phyloP scores from a whole-genome alignment of 2,888 invertebrate genomes.

The Conomelus anceps region DNA sequence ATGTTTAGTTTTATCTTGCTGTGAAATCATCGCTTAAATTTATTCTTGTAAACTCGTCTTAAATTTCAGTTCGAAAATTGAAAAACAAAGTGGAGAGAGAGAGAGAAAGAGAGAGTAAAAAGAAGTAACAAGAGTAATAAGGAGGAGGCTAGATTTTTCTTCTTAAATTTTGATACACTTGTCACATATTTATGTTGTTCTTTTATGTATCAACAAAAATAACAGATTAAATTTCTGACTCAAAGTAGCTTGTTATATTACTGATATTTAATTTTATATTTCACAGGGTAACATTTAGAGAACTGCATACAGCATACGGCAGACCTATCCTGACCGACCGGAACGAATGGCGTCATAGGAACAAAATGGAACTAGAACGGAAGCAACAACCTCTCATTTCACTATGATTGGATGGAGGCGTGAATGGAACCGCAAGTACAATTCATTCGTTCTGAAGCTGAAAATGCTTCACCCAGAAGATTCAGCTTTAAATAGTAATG shows the following conservation, averaged over 20 bases:
- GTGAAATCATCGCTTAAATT: too few species aligned
- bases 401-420: not conserved
- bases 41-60: too few species aligned
- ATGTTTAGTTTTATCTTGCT: too few species aligned
- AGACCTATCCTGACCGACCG: slow-evolving; percentile 59
- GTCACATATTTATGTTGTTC: not conserved
- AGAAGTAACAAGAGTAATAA: too few species aligned
- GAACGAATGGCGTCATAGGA: slow-evolving; percentile 57
- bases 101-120: too few species aligned
- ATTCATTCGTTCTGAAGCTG: not conserved
- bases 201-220: too few species aligned
- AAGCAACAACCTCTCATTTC: slow-evolving; percentile 18
- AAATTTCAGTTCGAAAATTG: too few species aligned
- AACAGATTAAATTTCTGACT: not conserved
- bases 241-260: not conserved
- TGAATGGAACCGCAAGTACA: not conserved
- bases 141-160: too few species aligned
- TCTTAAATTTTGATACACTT: too few species aligned
- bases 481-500: not conserved
- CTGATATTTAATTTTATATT: not conserved
- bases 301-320: slow-evolving; percentile 62
- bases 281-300: slow-evolving; percentile 54
- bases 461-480: not conserved
- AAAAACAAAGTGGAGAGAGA: too few species aligned
- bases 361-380: slow-evolving; percentile 22